Conservation (phyloP, 2,113 vertebrate genomes). For the Callospermophilus lateralis region DNA sequence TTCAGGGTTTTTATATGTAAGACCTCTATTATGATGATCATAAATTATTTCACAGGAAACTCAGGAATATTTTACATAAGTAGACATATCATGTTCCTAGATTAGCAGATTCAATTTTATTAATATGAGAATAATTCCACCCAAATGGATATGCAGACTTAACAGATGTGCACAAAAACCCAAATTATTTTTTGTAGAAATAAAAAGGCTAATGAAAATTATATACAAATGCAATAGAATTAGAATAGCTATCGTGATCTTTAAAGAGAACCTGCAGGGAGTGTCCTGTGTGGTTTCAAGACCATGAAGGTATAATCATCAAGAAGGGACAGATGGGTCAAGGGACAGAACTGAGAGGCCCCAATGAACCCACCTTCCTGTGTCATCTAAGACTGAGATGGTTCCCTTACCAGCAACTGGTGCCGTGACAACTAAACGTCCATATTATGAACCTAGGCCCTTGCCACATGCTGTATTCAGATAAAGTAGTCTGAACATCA, state of each 20-base stretch:
- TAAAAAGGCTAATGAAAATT: neutral
- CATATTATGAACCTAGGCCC: neutral
- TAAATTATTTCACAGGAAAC: constrained; percentile 24
- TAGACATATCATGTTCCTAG: neutral
- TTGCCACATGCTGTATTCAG: neutral
- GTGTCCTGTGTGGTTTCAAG: neutral
- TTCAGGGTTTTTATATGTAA: neutral
- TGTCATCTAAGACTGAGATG: neutral
- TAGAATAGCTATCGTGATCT: neutral
- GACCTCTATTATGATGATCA: neutral
- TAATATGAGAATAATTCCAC: neutral
- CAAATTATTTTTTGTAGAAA: neutral
- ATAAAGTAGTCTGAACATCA: neutral
- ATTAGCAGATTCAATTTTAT: neutral
- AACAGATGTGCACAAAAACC: neutral
- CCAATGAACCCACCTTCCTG: neutral
- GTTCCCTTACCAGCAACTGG: neutral
- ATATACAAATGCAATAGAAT: neutral
- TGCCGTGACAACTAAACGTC: neutral
- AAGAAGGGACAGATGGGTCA: neutral
- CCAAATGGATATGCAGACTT: neutral
- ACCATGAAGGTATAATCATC: neutral
- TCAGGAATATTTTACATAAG: neutral
- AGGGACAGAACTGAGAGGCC: neutral
- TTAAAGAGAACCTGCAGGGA: neutral